Base-by-base conservation (phyloP, 2,888 invertebrate genomes). In the Asteroscopus sphinx region DNA sequence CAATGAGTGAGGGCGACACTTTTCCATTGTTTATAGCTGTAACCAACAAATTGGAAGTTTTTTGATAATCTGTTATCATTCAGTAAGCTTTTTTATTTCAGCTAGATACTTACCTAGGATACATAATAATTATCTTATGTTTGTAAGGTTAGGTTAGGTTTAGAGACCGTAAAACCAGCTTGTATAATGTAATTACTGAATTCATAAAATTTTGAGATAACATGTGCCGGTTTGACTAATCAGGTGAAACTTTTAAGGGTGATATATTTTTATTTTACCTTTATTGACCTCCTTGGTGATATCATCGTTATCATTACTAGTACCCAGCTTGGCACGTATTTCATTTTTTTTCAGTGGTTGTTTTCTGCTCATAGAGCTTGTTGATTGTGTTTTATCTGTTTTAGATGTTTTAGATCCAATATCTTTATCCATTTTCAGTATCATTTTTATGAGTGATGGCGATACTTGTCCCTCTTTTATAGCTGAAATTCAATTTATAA, bases 1-100 rank as follows among this genome's bases (percentile, higher is more conserved):
- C 55, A 11, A 69, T 63, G 0, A 54, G 9, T 13, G 17, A 30
- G 16, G 70, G 64, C 9, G 64, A 39, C 26, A 64, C 32, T 26
- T 26, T 2, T 0, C 70, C 30, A 1, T 42, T 26, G 9, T 11
- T 13, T 28, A 70, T 6, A 32, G 42, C 64, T 64, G 42, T 47
- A 64, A 70, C 36, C 7, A 35, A 32, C 11, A n/a, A n/a, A n/a
- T n/a, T n/a, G n/a, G n/a, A n/a, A n/a, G n/a, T n/a, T n/a, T n/a
- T n/a, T n/a, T n/a, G n/a, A n/a, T n/a, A n/a, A n/a, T n/a, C n/a
- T n/a, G n/a, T n/a, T n/a, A n/a, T n/a, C n/a, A n/a, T n/a, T n/a
- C n/a, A n/a, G n/a, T n/a, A n/a, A n/a, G n/a, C n/a, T n/a, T n/a
- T n/a, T n/a, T n/a, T n/a, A n/a, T n/a, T n/a, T n/a, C n/a, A n/a